Conservation (phyloP, 2,113 vertebrate species). For the Chitala chitala region DNA sequence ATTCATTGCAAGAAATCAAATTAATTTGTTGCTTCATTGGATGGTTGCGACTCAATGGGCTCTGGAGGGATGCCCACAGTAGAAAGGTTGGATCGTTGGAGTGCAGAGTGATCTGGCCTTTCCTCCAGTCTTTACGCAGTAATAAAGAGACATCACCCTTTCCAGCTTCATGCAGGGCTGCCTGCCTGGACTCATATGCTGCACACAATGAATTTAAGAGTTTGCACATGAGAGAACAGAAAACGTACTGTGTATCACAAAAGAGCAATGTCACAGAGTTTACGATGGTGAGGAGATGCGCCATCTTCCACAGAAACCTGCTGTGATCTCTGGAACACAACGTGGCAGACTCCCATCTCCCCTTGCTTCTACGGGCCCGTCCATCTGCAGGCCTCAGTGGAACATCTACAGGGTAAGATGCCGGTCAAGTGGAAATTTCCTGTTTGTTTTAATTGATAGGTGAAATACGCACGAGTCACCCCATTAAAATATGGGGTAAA, state of each 20-base stretch:
- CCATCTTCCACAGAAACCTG: constrained; percentile 1
- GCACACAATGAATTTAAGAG: constrained; percentile 15
- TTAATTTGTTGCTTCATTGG: constrained; percentile 33
- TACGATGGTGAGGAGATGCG: not conserved
- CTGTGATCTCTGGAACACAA: constrained; percentile 16
- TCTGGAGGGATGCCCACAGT: constrained; percentile 25
- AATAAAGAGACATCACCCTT: constrained; percentile 13
- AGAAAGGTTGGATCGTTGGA: constrained; percentile 37
- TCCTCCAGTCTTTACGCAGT: constrained; percentile 31
- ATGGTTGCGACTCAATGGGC: constrained; percentile 9
- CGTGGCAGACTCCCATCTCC: constrained; percentile 36
- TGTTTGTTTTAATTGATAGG: no score
- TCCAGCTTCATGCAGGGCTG: constrained; percentile 34
- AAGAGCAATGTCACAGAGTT: no score
- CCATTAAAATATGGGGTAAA: no score
- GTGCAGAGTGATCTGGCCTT: constrained; percentile 33
- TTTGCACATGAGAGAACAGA: constrained; percentile 6
- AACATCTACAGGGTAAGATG: no score
- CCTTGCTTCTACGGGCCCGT: not conserved
- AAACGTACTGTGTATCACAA: not conserved
- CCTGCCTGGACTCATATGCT: not conserved
- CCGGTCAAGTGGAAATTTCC: no score
- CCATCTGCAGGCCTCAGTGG: not conserved
- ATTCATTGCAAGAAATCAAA: constrained; percentile 30
- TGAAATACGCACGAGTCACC: no score